These are phyloP conservation scores for Caenorhabditis auriculariae DNA, from an alignment of 2,888 invertebrate species.

Conservation along the genomic window DNA sequence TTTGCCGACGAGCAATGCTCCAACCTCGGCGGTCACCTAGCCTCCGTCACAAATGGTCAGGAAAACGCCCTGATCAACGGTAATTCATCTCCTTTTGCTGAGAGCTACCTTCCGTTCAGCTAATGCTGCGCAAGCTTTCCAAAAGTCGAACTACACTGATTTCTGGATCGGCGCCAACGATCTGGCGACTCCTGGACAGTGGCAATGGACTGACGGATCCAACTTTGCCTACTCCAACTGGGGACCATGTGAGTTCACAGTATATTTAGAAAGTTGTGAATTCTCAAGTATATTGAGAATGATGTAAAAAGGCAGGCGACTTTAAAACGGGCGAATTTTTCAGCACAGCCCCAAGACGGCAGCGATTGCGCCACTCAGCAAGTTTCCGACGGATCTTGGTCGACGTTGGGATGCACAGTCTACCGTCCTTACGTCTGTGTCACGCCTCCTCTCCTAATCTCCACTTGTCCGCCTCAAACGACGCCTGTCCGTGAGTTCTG, in stretches of 20 bases:
- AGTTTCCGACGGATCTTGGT: conserved; percentile 17
- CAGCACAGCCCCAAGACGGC: conserved; percentile 19
- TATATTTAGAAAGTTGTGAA: no score
- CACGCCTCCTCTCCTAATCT: conserved; percentile 11
- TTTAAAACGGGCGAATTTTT: no score
- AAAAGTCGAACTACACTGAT: conserved; percentile 22
- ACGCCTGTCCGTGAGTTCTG: conserved; percentile 27
- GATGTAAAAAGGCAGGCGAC: no score
- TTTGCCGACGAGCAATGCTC: conserved; percentile 27
- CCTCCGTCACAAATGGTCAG: conserved; percentile 19
- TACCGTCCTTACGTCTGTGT: conserved; percentile 24
- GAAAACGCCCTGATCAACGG: conserved; percentile 16
- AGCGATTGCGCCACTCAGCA: conserved; percentile 16
- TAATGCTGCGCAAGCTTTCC: conserved; percentile 14
- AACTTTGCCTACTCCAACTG: no score
- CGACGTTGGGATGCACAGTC: conserved; percentile 15
- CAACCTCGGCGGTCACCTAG: conserved; percentile 21
- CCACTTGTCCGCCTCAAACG: conserved; percentile 27
- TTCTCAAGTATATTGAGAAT: no score
- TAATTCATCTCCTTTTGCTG: not conserved
- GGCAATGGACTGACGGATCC: conserved; percentile 25
- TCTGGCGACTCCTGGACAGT: conserved; percentile 14
- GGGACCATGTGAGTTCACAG: no score
- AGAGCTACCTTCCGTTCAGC: not conserved
- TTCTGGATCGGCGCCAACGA: conserved; percentile 31